Base-by-base conservation (phyloP, 53 echinoderm and acorn worm genomes). In the Paracentrotus lividus region DNA sequence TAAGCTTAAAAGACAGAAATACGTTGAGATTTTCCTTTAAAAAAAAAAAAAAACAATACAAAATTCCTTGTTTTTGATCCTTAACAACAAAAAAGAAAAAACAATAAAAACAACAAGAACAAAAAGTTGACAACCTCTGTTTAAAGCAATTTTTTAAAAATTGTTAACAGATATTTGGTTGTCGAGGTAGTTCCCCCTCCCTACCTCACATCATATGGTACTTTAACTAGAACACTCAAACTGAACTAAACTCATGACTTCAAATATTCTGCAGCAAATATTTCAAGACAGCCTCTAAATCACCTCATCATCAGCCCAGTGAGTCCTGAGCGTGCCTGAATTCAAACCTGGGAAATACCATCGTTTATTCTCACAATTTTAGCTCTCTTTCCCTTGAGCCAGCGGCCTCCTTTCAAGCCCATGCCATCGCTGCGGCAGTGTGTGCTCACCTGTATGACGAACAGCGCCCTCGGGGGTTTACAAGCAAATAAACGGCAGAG, bases 381-480 rank as follows among this genome's bases (percentile, higher is more conserved):
- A 16, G 33, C 53, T 47, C 56, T 55, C 55, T 55, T 32, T 53
- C 4, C 54, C 54, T 16, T 55, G 18, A 34, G 87, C 54, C 87
- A 57, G 87, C 87, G 87, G 57, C 87, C 33, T 57, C 87, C 57
- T 87, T 87, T 87, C 34, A 87, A 87, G 55, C 57, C 12, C 32
- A 32, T 13, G 15, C 20, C n/a, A 31, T 24, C 12, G 81, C 47
- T 2, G 47, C 47, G 26, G 87, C 54, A 16, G 18, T 87, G 87
- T 87, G 33, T 87, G 87, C 87, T 44, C 87, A 87, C 87, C 87
- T 87, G 87, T 87, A 87, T 56, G 87, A 56, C 32, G 87, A 87
- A 87, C 57, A 87, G 87, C 87, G 87, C 87, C 87, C 87, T 47
- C 87, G 18, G 21, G 87, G 87, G 53, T 33, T n/a, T 87, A 87